Conservation (phyloP, 2,888 invertebrate species). For the Caprella mutica region DNA sequence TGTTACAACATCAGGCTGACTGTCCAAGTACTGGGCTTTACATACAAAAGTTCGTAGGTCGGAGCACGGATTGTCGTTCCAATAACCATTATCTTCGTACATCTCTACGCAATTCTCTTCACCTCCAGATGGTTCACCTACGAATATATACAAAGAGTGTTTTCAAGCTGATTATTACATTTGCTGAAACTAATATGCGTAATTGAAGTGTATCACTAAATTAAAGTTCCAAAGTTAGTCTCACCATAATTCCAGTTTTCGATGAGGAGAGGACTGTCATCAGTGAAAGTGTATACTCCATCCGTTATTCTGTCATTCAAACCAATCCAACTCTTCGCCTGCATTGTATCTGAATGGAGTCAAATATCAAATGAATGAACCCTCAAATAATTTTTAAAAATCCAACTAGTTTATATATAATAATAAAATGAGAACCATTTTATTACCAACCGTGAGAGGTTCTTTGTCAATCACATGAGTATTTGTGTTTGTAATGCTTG, state of each 20-base stretch:
- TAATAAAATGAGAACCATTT: too few species aligned
- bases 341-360: not conserved
- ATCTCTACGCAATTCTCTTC: slow-evolving; percentile 15
- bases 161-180: too few species aligned
- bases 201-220: not conserved
- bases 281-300: slow-evolving; percentile 10
- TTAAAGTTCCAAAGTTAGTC: not conserved
- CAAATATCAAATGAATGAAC: too few species aligned
- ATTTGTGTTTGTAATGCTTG: too few species aligned
- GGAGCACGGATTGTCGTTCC: slow-evolving; percentile 16
- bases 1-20: not conserved
- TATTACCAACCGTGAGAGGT: too few species aligned
- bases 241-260: slow-evolving; percentile 17
- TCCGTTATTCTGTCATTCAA: not conserved
- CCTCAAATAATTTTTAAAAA: too few species aligned
- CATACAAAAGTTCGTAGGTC: not conserved
- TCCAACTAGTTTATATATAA: too few species aligned
- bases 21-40: slow-evolving; percentile 3
- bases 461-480: too few species aligned
- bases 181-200: not conserved
- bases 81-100: not conserved
- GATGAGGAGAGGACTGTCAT: not conserved
- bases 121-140: slow-evolving; percentile 19
- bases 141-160: not conserved
- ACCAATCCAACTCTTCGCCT: slow-evolving; percentile 11